phyloP scores from a whole-genome alignment of 1,140 invertebrate species.

The Drosophila malerkotliana region DNA sequence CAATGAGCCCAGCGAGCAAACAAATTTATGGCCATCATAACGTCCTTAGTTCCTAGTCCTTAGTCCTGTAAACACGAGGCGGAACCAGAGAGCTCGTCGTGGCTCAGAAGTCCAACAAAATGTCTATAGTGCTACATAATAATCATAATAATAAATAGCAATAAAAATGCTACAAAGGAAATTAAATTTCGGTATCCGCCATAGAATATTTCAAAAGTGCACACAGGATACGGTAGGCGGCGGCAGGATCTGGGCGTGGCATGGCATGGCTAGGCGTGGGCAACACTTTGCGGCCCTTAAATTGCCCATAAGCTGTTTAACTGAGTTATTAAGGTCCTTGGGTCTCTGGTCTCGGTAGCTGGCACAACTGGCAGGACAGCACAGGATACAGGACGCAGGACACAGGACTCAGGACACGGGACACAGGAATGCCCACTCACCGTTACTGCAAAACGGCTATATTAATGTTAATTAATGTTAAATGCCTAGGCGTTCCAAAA shows the following conservation, averaged over 20 bases:
- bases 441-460: conserved; percentile 30
- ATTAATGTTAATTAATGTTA: conserved; percentile 68
- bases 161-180: conserved; percentile 64
- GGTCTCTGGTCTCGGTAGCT: not conserved
- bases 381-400: not conserved
- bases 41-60: not conserved
- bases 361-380: not conserved
- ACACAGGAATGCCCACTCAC: not conserved
- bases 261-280: not conserved
- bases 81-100: not conserved
- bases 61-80: conserved; percentile 13
- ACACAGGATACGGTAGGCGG: conserved; percentile 42
- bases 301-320: conserved; percentile 61
- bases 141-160: conserved; percentile 68
- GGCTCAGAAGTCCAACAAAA: conserved; percentile 7
- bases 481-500: conserved; percentile 54
- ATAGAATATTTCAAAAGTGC: conserved; percentile 47
- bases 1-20: conserved; percentile 52
- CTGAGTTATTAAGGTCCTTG: conserved; percentile 46
- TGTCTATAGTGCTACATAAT: conserved; percentile 58
- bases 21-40: conserved; percentile 62
- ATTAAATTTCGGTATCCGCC: conserved; percentile 62
- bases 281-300: conserved; percentile 34
- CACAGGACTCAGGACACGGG: too few species aligned
- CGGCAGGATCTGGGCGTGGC: not conserved